Conservation (phyloP, 53 echinoderm and acorn worm species). For the Apostichopus leukothele region DNA sequence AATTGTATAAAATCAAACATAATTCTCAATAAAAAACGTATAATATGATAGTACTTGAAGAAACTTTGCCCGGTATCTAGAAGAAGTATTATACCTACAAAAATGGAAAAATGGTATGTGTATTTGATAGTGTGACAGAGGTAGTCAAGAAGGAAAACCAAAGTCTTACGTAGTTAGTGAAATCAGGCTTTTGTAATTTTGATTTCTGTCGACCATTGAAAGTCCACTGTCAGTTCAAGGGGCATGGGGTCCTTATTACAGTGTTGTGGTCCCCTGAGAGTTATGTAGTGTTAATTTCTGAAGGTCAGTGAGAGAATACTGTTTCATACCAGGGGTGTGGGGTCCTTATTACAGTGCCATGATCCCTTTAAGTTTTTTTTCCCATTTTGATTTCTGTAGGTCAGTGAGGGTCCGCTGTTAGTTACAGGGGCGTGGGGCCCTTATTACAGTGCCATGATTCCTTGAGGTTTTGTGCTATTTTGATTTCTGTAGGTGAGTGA, state of each 20-base stretch:
- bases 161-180: neutral
- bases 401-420: conserved; percentile 88
- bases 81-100: no score
- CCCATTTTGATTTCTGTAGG: conserved; percentile 37
- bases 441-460: conserved; percentile 83
- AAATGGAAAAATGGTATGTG: no score
- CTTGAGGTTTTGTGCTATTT: neutral
- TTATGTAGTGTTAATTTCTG: neutral
- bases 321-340: conserved; percentile 89
- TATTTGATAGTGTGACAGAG: no score
- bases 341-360: conserved; percentile 90
- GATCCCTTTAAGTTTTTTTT: conserved; percentile 40
- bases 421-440: conserved; percentile 97
- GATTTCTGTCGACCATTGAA: conserved; percentile 71
- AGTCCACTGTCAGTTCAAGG: conserved; percentile 88
- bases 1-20: no score
- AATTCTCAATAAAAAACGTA: no score
- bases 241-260: conserved; percentile 95
- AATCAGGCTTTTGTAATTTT: neutral
- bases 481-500: conserved; percentile 69
- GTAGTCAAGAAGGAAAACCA: no score
- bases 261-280: conserved; percentile 63
- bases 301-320: conserved; percentile 90
- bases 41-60: no score
- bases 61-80: no score